Evolutionary conservation across 2,797 vertebrate species (phyloP), one percentile per base, ranked within the genome.

Genomic region (Pterois miles): DNA sequence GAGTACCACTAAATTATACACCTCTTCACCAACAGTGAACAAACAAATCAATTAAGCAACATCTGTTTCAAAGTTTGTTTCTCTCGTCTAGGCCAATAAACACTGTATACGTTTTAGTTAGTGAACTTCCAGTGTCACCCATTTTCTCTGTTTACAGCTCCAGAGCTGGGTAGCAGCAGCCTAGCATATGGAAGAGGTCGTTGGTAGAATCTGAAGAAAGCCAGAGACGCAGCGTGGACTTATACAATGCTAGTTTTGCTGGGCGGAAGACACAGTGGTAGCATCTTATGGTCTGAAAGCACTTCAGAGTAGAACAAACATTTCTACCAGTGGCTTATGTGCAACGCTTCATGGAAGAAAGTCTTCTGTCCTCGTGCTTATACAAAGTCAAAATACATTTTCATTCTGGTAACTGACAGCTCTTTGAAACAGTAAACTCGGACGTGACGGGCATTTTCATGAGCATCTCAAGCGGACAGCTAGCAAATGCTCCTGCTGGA

Each of bases 311-410:
- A 50, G 23, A 71, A 52, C 27, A 7, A 43, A 5, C 40, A 22
- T 62, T 80, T 80, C 53, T 29, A 56, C 43, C 36, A 29, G 48
- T 13, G 14, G 50, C 62, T 65, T 46, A 67, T n/a, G 25, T 66
- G 33, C 56, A 52, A 2, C 9, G 23, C 29, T 66, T 27, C 67
- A 38, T 23, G n/a, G 31, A 71, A 63, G 20, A 36, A 43, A 13
- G 33, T 59, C 13, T 59, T 57, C 20, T 23, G 22, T 9, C 58
- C 7, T 65, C 8, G 50, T 72, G 67, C 23, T 57, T 40, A 29
- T 22, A 25, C 8, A 34, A 29, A 52, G n/a, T 54, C 10, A 1
- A 36, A 53, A 65, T 57, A 13, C 13, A 43, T 54, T 74, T 59
- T 62, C 10, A 77, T 64, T 64, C 29, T 18, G 40, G 29, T 6